Evolutionary conservation across 2,888 invertebrate genomes (phyloP).

Genomic region (Norana najaformis): DNA sequence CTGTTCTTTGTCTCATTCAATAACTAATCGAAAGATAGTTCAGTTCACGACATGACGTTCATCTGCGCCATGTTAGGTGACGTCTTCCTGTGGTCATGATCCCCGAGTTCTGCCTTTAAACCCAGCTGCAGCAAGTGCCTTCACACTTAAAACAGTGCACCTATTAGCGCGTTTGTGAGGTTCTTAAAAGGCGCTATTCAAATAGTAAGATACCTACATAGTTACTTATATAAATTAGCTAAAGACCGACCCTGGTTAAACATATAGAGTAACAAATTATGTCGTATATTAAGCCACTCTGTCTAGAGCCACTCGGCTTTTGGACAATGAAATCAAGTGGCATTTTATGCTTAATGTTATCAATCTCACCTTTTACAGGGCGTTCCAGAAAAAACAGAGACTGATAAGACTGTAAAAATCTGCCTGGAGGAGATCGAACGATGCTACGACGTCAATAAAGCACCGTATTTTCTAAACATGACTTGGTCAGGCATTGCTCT

Average conservation of each 20-base stretch:
- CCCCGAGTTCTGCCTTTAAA: neutral
- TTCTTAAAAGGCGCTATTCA: too few species aligned
- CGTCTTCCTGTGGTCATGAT: neutral
- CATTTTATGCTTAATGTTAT: neutral
- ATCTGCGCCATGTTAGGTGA: neutral
- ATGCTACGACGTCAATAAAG: constrained; percentile 28
- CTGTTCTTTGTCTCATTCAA: neutral
- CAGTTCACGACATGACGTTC: too few species aligned
- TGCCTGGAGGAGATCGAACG: constrained; percentile 29
- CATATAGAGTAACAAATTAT: neutral
- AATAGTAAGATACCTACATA: too few species aligned
- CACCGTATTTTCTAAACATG: constrained; percentile 31
- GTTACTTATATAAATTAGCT: too few species aligned
- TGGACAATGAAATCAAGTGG: neutral
- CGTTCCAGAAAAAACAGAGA: constrained; percentile 18
- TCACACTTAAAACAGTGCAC: neutral
- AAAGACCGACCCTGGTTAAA: neutral
- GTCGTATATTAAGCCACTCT: neutral
- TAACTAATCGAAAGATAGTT: neutral
- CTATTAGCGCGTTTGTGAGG: too few species aligned
- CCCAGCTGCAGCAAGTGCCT: neutral
- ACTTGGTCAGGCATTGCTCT: constrained; percentile 22
- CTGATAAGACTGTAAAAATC: constrained; percentile 20
- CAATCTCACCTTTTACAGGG: constrained; percentile 3
- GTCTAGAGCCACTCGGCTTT: too few species aligned